Conservation (phyloP, 2,888 invertebrate genomes). For the Clostera curtula region DNA sequence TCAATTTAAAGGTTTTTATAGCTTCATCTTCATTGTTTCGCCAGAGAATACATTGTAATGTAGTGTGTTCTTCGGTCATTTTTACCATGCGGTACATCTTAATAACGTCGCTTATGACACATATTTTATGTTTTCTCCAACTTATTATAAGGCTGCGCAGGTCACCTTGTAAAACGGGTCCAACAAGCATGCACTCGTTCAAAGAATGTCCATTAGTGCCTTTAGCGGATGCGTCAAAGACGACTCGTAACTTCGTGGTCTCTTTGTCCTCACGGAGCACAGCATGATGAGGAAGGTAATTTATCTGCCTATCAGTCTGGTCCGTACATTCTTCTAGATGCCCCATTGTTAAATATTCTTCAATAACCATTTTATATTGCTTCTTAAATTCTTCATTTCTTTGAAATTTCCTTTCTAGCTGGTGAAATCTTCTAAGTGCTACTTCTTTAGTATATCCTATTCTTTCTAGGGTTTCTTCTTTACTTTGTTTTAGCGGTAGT, state of each 20-base stretch:
- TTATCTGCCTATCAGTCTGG: neutral
- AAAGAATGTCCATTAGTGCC: conserved; percentile 11
- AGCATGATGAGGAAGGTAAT: conserved; percentile 5
- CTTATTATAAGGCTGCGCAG: no score
- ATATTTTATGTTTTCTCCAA: no score
- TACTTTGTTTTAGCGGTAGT: conserved; percentile 1
- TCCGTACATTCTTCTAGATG: neutral
- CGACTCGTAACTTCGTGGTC: conserved; percentile 9
- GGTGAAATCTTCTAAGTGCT: conserved; percentile 12
- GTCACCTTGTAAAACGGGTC: no score
- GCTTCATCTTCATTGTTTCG: conserved; percentile 2
- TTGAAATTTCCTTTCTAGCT: conserved; percentile 6
- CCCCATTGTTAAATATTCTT: conserved; percentile 3
- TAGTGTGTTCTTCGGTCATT: conserved; percentile 8
- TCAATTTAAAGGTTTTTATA: conserved; percentile 7
- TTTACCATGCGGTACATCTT: conserved; percentile 25
- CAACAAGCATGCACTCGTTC: no score
- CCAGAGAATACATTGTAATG: conserved; percentile 8
- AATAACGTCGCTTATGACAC: no score
- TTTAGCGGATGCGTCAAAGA: conserved; percentile 4
- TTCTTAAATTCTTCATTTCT: neutral
- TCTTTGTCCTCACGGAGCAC: conserved; percentile 15
- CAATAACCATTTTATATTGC: conserved; percentile 1
- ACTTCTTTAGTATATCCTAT: conserved; percentile 11
- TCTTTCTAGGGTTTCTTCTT: conserved; percentile 3